Conservation (phyloP, 2,113 vertebrate species). For the Physeter macrocephalus region DNA sequence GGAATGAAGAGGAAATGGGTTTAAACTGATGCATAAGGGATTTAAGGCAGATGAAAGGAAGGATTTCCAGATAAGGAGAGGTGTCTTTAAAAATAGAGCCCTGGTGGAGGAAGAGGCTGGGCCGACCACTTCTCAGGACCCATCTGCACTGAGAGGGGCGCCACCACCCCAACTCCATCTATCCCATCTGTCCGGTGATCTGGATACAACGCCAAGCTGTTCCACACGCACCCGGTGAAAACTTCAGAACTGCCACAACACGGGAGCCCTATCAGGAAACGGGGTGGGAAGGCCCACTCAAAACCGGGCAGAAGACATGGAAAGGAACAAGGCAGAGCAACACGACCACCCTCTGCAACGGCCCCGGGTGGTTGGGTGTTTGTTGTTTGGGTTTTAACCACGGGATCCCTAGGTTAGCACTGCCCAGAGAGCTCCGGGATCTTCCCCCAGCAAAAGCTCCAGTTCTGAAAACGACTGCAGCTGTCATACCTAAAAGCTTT, state of each 20-base stretch:
- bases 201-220: neutral
- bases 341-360: neutral
- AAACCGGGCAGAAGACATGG: neutral
- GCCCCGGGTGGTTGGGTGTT: neutral
- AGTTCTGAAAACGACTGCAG: neutral
- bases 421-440: neutral
- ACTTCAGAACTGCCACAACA: neutral
- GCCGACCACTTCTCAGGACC: neutral
- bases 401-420: fast-evolving
- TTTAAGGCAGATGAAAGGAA: constrained; percentile 48
- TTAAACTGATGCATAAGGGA: constrained; percentile 38
- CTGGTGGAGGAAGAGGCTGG: neutral
- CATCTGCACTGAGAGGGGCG: neutral
- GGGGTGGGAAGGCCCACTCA: neutral
- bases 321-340: neutral
- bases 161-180: neutral
- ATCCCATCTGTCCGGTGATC: neutral
- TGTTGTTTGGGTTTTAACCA: neutral
- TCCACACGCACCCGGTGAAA: fast-evolving
- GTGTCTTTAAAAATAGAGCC: constrained; percentile 47
- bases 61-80: constrained; percentile 48
- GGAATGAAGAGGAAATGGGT: constrained; percentile 34
- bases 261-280: neutral
- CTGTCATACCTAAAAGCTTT: neutral
- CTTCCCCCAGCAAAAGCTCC: neutral